Evolutionary conservation across 2,888 invertebrate genomes (phyloP).

Genomic region (Sminthurinus aureus): DNA sequence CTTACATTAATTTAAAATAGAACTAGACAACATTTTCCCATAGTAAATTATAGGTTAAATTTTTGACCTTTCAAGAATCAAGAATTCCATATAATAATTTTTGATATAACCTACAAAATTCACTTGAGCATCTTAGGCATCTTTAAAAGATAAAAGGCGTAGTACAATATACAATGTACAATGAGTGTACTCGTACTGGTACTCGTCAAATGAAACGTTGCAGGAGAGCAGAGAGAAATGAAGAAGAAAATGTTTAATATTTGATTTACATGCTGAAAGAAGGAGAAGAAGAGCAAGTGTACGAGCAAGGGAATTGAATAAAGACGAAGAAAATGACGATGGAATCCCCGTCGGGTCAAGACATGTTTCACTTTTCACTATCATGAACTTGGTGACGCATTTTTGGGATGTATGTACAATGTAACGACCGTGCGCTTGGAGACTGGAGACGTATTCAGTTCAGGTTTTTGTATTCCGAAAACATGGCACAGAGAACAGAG

Average conservation of each 20-base stretch:
- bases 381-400: slow-evolving; percentile 28
- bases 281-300: background rate
- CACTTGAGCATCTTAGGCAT: too few species aligned
- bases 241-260: background rate
- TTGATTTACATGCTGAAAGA: background rate
- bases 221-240: background rate
- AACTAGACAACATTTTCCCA: too few species aligned
- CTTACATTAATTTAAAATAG: too few species aligned
- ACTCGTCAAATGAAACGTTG: too few species aligned
- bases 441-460: background rate
- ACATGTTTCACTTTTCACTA: slow-evolving; percentile 14
- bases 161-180: too few species aligned
- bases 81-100: too few species aligned
- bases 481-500: background rate
- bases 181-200: too few species aligned
- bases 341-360: slow-evolving; percentile 10
- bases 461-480: background rate
- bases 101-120: too few species aligned
- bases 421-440: too few species aligned
- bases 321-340: background rate
- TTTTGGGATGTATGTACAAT: background rate
- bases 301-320: background rate
- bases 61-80: too few species aligned
- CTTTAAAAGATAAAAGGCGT: too few species aligned
- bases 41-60: too few species aligned